Percentiles rank a stretch among this genome's conserved stretches.
These are phyloP conservation scores for Bombus superbus DNA, from an alignment of 1,140 invertebrate genomes.

Conservation along the genomic window DNA sequence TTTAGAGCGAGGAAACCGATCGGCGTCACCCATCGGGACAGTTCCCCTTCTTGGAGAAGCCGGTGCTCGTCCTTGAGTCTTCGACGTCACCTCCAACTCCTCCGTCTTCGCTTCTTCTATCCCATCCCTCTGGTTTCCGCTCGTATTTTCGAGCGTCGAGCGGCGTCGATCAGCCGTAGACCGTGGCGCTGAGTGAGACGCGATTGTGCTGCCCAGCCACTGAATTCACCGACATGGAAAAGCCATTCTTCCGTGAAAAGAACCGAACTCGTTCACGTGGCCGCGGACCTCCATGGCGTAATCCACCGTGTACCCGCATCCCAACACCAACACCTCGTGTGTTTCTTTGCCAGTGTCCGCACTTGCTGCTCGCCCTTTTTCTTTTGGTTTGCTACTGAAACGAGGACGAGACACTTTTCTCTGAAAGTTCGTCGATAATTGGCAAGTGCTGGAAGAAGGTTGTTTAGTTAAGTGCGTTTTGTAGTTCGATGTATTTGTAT, in stretches of 20 bases:
- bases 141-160: conserved; percentile 43
- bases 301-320: conserved; percentile 42
- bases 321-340: not conserved
- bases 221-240: conserved; percentile 77
- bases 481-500: not conserved
- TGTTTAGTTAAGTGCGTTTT: not conserved
- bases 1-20: conserved; percentile 50
- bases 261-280: conserved; percentile 54
- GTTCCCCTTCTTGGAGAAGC: conserved; percentile 6
- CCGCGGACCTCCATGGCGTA: conserved; percentile 11
- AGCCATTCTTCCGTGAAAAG: conserved; percentile 77
- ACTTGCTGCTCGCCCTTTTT: not conserved
- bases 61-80: conserved; percentile 42
- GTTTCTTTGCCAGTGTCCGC: conserved; percentile 37
- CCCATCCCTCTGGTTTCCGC: not conserved
- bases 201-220: conserved; percentile 63
- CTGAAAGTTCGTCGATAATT: not conserved
- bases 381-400: not conserved
- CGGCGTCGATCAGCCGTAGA: conserved; percentile 28
- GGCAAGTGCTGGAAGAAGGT: too few species aligned
- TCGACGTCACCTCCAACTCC: not conserved
- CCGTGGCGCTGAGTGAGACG: conserved; percentile 10
- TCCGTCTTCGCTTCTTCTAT: not conserved
- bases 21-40: conserved; percentile 18
- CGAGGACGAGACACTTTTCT: not conserved